Evolutionary conservation across 2,797 vertebrate species (phyloP), one percentile per base, ranked within the genome.

Genomic region (Thunnus albacares): DNA sequence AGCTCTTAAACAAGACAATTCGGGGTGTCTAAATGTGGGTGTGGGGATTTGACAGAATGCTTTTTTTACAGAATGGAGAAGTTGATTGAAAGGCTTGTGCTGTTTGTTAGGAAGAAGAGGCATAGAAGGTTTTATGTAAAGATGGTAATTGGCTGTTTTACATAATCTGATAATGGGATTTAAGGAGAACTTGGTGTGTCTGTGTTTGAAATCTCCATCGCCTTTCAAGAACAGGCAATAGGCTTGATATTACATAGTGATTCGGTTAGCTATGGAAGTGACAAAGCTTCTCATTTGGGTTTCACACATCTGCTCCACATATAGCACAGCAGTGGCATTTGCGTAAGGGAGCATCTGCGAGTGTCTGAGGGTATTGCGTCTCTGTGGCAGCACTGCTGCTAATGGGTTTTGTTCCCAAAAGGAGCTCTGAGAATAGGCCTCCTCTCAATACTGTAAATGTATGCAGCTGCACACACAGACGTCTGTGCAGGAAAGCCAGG

Each of bases 301-400:
- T 89, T 90, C 59, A 78, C 90, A 89, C 84, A 58, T 86, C 68
- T 73, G 85, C 62, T 80, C 83, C 65, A 89, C 77, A 94, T 93
- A 71, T 79, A 87, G 87, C 84, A 78, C 73, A 56, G 65, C 72
- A 43, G 84, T 91, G 91, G 61, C 66, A 88, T 89, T 90, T 94
- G 67, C 81, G 87, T 77, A 86, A 83, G 83, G 68, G 71, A 30
- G 67, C 49, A 33, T 76, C 75, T 65, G 69, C 63, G 66, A 59
- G 71, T 45, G 75, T 79, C 38, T 65, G 45, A 64, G 64, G 57
- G 68, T 30, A 47, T 68, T 26, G 64, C 1, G 3, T 78, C 0
- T 12, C 75, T 51, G 45, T 70, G 75, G 67, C 52, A 62, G 61
- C 33, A 0, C 20, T 64, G 64, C 66, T 60, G 51, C 26, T 86